A percentile compares a stretch with the other conserved stretches of the same genome.
phyloP scores from a whole-genome alignment of 2,797 vertebrate species.

The Rhadinocentrus ornatus region DNA sequence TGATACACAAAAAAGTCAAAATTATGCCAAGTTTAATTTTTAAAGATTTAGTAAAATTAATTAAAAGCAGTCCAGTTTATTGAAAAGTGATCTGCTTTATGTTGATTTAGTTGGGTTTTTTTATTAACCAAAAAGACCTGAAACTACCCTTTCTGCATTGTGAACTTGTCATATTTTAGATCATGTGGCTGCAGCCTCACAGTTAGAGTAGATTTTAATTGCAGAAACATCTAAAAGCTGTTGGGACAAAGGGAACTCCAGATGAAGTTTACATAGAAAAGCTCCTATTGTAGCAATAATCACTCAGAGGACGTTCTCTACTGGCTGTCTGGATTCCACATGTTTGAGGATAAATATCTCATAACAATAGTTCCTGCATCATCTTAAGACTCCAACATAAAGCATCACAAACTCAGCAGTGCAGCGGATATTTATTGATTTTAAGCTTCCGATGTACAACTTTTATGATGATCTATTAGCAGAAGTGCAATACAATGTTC shows the following conservation, averaged over 20 bases:
- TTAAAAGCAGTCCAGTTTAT: neutral
- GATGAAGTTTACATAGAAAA: conserved; percentile 43
- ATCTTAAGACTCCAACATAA: neutral
- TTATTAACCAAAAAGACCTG: neutral
- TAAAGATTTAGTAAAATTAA: neutral
- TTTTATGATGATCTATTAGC: neutral
- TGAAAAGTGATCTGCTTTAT: neutral
- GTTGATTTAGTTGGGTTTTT: neutral
- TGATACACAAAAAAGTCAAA: neutral
- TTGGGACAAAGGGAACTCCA: neutral
- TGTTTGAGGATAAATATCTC: neutral
- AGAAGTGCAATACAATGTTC: neutral
- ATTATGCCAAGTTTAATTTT: neutral
- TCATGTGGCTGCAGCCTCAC: neutral
- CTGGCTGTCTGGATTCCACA: neutral
- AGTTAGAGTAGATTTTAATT: neutral
- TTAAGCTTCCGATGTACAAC: neutral
- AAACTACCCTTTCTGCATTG: neutral
- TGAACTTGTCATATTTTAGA: neutral
- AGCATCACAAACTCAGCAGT: neutral
- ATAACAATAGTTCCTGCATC: neutral
- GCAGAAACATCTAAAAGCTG: conserved; percentile 38
- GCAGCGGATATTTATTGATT: too few relatives aligned
- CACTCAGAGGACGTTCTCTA: conserved; percentile 36
- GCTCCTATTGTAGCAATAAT: conserved; percentile 57